Evolutionary conservation across 2,797 vertebrate species (phyloP), one percentile per base, ranked within the genome.

Genomic region (Potorous gilbertii): DNA sequence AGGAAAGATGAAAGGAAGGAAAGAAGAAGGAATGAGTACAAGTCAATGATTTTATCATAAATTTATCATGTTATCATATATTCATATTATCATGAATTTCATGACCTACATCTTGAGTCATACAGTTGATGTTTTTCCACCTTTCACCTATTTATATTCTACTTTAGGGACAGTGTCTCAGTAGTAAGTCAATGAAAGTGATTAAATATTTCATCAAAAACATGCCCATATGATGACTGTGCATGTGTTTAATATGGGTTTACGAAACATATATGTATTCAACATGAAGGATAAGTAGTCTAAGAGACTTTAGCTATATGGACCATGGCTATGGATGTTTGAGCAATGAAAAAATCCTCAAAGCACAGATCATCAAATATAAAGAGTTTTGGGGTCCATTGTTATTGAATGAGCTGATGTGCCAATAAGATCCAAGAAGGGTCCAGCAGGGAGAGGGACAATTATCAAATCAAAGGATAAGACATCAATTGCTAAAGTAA

Each of bases 401-500:
- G 55, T 62, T 56, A 92, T 14, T n/a, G n/a, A 18, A 5, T 96
- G 27, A 56, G 0, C 55, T 81, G 50, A 29, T 9, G 81, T 93
- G 27, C 21, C 12, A 92, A 55, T 90, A 95, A 94, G 90, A 62
- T 74, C 28, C 1, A 56, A 54, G n/a, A 62, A 94, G 5, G 0
- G 0, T 90, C 55, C 0, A 40, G 14, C 0, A 40, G 66, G 0
- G 66, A 55, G 92, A 94, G 54, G 31, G 46, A 56, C 31, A 94
- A 96, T 66, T 50, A 93, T 0, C 21, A 94, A 62, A 92, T 94
- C 55, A 91, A 95, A 95, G 10, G 34, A 56, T 90, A 92, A 94
- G 29, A 93, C 55, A 0, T 4, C 46, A 96, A 74, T 12, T 40
- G 9, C 5, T 93, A 95, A 95, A 96, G 91, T 54, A 96, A 95